Base-by-base conservation (phyloP, 2,888 invertebrate genomes). In the Agriotes lineatus region DNA sequence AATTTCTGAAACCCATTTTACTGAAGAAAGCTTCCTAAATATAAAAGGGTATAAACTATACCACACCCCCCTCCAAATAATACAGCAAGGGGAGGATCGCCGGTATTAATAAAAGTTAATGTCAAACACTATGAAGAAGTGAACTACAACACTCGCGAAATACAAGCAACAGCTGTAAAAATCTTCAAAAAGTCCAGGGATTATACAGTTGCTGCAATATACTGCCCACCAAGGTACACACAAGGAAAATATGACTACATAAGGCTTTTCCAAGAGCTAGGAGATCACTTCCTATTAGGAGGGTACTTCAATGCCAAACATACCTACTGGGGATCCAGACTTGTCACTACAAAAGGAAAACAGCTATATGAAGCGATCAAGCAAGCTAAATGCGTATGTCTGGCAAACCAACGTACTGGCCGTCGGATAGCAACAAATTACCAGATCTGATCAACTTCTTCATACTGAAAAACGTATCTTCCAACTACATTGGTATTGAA, bases 221-320 rank as follows among this genome's bases (percentile, higher is more conserved):
- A 68, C 22, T 68, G 63, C 42, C 68, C 62, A 16, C 62, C 67
- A 1, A 62, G 37, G 20, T 62, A 62, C 20, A 9, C 45, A 5
- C 19, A 48, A 44, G 45, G 44, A 56, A 62, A 54, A 39, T 30
- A 44, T 1, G 67, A 67, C 16, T 56, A 62, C 22, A 1, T 20
- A 1, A 57, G 22, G 6, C 33, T 69, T 20, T 70, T 77, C 10
- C 30, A 70, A 22, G 54, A 50, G 5, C 45, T 77, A 20, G 72
- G 72, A 6, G 33, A 63, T 3, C 60, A 61, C 18, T 75, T 72
- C 54, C 44, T 73, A 20, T 16, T 66, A 4, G 72, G 73, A 7
- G 72, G 74, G 5, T 72, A 75, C 9, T 74, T 64, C 33, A 77
- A 74, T 59, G 48, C 35, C 5, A 58, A 56, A 37, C 37, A 56